Evolutionary conservation across 2,113 vertebrate species (phyloP), one percentile per base, ranked within the genome.

Genomic region (Sceloporus tristichus): DNA sequence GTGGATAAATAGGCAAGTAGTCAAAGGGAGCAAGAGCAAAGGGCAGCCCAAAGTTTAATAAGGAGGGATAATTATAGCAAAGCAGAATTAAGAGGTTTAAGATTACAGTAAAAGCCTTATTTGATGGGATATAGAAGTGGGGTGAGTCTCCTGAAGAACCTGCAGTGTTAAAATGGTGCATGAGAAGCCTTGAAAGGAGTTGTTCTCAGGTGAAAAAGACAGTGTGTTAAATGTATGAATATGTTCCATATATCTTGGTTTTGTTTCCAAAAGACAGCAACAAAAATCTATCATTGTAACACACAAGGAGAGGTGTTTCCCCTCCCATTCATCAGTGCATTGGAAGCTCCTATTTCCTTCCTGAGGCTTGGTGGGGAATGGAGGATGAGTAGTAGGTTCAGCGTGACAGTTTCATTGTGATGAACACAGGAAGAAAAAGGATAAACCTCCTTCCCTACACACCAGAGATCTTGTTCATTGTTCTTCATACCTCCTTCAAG

Each of bases 61-160:
- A 88, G 27, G 42, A 40, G 70, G 42, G 40, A 53, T 88, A 19
- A 42, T 34, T 90, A 90, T 62, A 27, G 56, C 29, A 56, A 87
- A 40, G 29, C 74, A 74, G 56, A 89, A 65, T 14, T 4, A 42
- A 66, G n/a, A 76, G 5, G 62, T 88, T 84, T 79, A 68, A 91
- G 83, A 29, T 21, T 88, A 84, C 9, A 79, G 62, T 42, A 71
- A 86, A 78, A 91, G 29, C 19, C 3, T 88, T 68, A 40, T 56
- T 5, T 68, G 21, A 29, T 77, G 76, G 54, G 25, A 71, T 54
- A 85, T 48, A 71, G 71, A 90, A 86, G 54, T 29, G 75, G 42
- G 88, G 68, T 27, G 7, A 68, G 77, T 10, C 9, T 14, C 48
- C 9, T 1, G 0, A 85, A 38, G 65, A 27, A 1, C 54, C 88